Percentiles rank a stretch among this genome's conserved stretches.
Evolutionary conservation across 2,888 invertebrate species (phyloP).

Genomic region (Julus scandinavius): DNA sequence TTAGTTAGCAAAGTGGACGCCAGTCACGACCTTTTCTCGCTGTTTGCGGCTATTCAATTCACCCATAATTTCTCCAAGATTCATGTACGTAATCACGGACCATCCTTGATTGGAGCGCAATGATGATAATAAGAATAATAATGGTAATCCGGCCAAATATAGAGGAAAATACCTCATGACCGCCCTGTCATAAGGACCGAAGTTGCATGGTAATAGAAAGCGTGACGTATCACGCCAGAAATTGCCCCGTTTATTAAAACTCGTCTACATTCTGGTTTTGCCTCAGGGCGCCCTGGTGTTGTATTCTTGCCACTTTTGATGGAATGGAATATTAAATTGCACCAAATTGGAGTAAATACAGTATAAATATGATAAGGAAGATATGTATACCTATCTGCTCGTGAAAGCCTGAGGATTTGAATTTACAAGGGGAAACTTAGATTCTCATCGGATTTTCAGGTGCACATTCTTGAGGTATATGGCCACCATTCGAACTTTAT

Average conservation of each 20-base stretch:
- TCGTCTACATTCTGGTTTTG: conserved; percentile 7
- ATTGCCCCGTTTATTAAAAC: conserved; percentile 13
- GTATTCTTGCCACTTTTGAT: conserved; percentile 28
- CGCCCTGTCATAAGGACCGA: conserved; percentile 25
- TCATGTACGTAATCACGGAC: conserved; percentile 13
- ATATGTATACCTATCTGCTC: neutral
- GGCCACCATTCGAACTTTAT: no score
- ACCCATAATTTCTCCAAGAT: conserved; percentile 29
- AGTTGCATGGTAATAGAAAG: conserved; percentile 19
- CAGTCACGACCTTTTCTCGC: conserved; percentile 25
- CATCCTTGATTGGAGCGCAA: neutral
- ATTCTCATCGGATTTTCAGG: no score
- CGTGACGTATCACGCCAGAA: neutral
- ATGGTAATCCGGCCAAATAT: conserved; percentile 39
- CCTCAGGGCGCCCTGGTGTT: neutral
- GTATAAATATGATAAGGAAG: neutral
- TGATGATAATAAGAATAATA: conserved; percentile 47
- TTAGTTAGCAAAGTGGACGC: conserved; percentile 13
- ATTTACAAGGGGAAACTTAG: no score
- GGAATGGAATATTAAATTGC: neutral
- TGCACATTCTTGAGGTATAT: no score
- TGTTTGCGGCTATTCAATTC: conserved; percentile 25
- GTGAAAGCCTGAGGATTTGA: neutral
- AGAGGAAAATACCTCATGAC: conserved; percentile 25
- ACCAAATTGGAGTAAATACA: conserved; percentile 7